phyloP scores from a whole-genome alignment of 2,797 vertebrate species.

The Dendrocincla fuliginosa region DNA sequence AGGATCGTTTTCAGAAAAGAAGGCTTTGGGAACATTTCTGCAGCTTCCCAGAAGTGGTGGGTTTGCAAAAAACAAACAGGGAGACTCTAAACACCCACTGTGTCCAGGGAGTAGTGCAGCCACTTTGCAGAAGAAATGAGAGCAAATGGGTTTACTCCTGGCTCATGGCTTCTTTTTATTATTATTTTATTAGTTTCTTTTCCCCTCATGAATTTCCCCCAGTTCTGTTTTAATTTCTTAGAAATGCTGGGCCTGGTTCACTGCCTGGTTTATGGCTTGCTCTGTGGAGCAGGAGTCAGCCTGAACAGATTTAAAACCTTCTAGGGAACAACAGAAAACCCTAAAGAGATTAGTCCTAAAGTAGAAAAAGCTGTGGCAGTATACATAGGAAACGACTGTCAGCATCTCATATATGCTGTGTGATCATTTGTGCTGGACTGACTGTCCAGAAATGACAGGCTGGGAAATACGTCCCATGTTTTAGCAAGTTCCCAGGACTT shows the following conservation, averaged over 20 bases:
- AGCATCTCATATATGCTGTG: neutral
- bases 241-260: neutral
- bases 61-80: neutral
- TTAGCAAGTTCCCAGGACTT: neutral
- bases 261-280: neutral
- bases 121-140: neutral
- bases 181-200: rapidly evolving
- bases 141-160: neutral
- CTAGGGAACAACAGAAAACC: neutral
- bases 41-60: neutral
- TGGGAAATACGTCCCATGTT: neutral
- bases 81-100: neutral
- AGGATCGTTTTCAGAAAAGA: neutral
- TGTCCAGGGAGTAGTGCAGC: neutral
- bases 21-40: neutral
- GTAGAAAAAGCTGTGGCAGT: neutral
- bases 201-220: rapidly evolving
- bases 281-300: neutral
- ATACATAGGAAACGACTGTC: neutral
- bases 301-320: conserved; percentile 1
- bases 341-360: neutral
- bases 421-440: neutral
- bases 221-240: neutral
- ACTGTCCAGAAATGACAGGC: neutral
- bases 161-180: neutral